Base-by-base conservation (phyloP, 2,888 invertebrate species). In the Eupithecia inturbata region DNA sequence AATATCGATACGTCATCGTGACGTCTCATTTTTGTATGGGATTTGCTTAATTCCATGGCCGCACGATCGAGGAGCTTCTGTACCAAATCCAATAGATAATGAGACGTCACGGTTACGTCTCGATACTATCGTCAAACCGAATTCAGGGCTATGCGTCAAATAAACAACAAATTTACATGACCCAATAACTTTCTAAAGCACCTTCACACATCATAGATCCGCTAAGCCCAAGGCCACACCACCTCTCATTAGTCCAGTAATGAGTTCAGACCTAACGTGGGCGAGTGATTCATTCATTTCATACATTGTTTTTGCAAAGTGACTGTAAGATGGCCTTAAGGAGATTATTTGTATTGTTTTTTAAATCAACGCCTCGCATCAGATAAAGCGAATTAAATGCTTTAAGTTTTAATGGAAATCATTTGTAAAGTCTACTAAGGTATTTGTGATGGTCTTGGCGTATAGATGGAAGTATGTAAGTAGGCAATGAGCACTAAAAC, bases 191-290 rank as follows among this genome's bases (percentile, higher is more conserved):
- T 57, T 57, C 57, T 57, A 57, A 57, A 26, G 57, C 26, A 26
- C 26, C 12, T 57, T 57, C 12, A 12, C 26, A 57, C 57, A 12
- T 53, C 57, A 22, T n/a, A 63, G 53, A 33, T 60, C 57, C 10
- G 28, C 28, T 10, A 71, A 74, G 71, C 68, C 67, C 77, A 79
- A 80, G 79, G 80, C 68, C 68, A 26, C 57, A 26, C 26, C 62
- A 78, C 72, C 74, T 6, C 79, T 80, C 79, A 81, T 83, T 81
- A 80, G 70, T 53, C 71, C 76, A 77, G 67, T 78, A 82, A 81
- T 79, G 80, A 80, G 73, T 70, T 68, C 67, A 71, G 70, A 67
- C 70, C 71, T 19, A 16, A 67, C 74, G 83, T 83, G 70, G 83
- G 83, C 74, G 80, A 70, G 68, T 73, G 76, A 78, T 22, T 76